Evolutionary conservation across 2,797 vertebrate species (phyloP).

Genomic region (Erpetoichthys calabaricus): DNA sequence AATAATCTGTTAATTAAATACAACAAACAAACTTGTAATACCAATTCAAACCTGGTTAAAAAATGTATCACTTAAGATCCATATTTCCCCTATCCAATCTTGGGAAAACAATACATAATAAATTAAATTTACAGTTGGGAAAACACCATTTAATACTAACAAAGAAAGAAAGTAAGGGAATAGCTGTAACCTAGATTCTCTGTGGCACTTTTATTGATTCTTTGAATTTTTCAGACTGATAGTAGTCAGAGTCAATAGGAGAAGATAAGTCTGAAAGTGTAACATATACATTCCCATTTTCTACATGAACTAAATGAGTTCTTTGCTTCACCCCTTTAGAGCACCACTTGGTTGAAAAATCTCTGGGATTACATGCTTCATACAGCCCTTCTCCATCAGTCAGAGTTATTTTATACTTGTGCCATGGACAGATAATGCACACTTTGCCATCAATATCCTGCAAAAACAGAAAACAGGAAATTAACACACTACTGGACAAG

Average conservation of each 20-base stretch:
- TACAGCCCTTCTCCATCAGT: conserved; percentile 72
- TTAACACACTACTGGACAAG: too few species aligned
- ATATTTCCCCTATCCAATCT: too few species aligned
- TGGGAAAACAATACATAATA: too few species aligned
- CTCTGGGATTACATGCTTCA: conserved; percentile 48
- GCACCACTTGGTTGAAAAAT: conserved; percentile 50
- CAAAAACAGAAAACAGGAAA: conserved; percentile 9
- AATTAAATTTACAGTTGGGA: too few species aligned
- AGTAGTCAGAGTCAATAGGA: conserved; percentile 73
- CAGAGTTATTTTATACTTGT: conserved; percentile 80
- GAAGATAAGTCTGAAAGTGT: conserved; percentile 42
- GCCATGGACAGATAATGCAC: conserved; percentile 84
- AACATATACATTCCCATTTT: conserved; percentile 63
- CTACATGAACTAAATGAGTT: conserved; percentile 55
- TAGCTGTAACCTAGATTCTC: too few species aligned
- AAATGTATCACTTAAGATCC: too few species aligned
- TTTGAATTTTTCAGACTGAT: conserved; percentile 64
- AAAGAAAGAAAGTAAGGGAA: too few species aligned
- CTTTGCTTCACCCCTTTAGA: conserved; percentile 85
- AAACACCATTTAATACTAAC: too few species aligned
- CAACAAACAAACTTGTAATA: too few species aligned
- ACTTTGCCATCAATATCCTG: conserved; percentile 68
- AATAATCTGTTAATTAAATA: too few species aligned
- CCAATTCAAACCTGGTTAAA: too few species aligned
- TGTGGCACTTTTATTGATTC: conserved; percentile 15